Conservation (phyloP, 2,888 invertebrate genomes). For the Odontocerum albicorne region DNA sequence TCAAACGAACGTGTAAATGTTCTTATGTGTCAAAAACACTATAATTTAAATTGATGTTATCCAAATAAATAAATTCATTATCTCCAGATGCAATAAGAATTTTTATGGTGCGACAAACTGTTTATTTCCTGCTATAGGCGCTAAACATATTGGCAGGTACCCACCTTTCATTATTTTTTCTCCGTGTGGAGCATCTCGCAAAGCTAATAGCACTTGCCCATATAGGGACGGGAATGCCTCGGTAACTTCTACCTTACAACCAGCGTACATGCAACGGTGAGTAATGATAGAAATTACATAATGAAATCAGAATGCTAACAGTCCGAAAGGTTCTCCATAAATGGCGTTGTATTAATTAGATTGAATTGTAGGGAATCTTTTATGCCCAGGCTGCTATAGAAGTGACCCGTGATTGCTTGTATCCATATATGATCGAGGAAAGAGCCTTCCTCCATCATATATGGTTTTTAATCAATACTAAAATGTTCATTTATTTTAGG, state of each 20-base stretch:
- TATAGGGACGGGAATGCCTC: constrained; percentile 14
- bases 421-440: constrained; percentile 9
- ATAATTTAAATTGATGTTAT: too few species aligned
- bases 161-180: too few species aligned
- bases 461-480: too few species aligned
- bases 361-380: constrained; percentile 18
- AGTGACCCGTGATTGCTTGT: constrained; percentile 1
- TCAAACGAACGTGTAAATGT: too few species aligned
- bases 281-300: constrained; percentile 21
- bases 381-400: constrained; percentile 3
- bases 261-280: constrained; percentile 12
- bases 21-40: too few species aligned
- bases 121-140: too few species aligned
- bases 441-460: constrained; percentile 1
- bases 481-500: too few species aligned
- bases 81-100: too few species aligned
- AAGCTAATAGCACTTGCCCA: constrained; percentile 27
- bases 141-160: too few species aligned
- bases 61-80: too few species aligned
- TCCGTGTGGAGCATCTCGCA: too few species aligned
- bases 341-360: constrained; percentile 25
- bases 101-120: too few species aligned
- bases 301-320: constrained; percentile 16
- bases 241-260: not conserved
- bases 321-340: constrained; percentile 20